phyloP scores from a whole-genome alignment of 2,888 invertebrate genomes.

The Zygaena filipendulae region DNA sequence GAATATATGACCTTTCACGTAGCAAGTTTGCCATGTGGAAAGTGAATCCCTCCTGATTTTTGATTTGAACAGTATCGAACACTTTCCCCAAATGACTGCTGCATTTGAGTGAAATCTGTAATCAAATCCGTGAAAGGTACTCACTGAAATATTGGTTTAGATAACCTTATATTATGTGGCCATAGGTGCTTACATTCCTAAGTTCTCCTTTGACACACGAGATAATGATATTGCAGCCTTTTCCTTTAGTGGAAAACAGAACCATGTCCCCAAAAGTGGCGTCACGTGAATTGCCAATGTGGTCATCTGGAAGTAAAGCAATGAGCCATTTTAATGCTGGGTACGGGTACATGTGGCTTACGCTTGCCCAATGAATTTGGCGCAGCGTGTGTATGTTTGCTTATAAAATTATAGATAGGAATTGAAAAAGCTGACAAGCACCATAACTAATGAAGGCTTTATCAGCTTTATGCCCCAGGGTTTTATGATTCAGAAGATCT shows the following conservation, averaged over 20 bases:
- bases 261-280: slow-evolving; percentile 10
- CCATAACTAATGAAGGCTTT: too few species aligned
- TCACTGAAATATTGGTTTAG: too few species aligned
- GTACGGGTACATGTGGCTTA: too few species aligned
- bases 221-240: slow-evolving; percentile 6
- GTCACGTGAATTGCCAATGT: slow-evolving; percentile 13
- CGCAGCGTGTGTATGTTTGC: too few species aligned
- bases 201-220: slow-evolving; percentile 5
- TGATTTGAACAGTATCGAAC: slow-evolving; percentile 20
- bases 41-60: slow-evolving; percentile 18
- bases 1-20: slow-evolving; percentile 16
- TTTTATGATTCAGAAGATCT: too few species aligned
- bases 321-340: too few species aligned
- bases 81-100: slow-evolving; percentile 9
- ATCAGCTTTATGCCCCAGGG: too few species aligned
- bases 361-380: too few species aligned
- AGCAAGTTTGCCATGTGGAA: slow-evolving; percentile 22
- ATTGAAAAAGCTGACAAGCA: too few species aligned
- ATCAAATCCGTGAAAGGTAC: too few species aligned
- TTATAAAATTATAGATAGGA: neutral
- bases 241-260: slow-evolving; percentile 2
- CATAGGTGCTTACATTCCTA: slow-evolving; percentile 5
- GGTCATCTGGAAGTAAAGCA: slow-evolving; percentile 11
- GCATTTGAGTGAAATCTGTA: slow-evolving; percentile 19
- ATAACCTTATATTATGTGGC: neutral